These are phyloP conservation scores for Tadarida brasiliensis DNA, from an alignment of 2,797 vertebrate genomes.

Conservation along the genomic window DNA sequence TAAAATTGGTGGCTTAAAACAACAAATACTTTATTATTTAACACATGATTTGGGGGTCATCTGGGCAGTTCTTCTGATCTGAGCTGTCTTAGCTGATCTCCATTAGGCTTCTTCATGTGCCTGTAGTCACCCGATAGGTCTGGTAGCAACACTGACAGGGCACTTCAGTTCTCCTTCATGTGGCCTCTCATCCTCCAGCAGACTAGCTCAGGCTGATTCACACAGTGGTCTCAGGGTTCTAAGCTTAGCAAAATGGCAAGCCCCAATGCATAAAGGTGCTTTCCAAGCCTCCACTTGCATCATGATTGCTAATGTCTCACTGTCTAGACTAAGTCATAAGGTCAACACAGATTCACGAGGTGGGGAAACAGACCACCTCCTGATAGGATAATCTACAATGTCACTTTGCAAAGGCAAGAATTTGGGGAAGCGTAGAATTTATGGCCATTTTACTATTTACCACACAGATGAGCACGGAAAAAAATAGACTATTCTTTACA, in stretches of 20 bases:
- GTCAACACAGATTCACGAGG: background rate
- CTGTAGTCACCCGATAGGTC: background rate
- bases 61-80: background rate
- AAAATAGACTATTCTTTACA: slow-evolving; percentile 19
- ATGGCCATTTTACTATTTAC: background rate
- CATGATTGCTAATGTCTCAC: background rate
- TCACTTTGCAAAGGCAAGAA: slow-evolving; percentile 9
- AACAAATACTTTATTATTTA: background rate
- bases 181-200: background rate
- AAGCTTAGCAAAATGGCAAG: background rate
- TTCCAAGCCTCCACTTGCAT: background rate
- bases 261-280: background rate
- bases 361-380: background rate
- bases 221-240: background rate
- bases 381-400: background rate
- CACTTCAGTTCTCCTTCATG: background rate
- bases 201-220: background rate
- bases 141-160: background rate
- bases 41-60: background rate
- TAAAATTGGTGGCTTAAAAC: background rate
- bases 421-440: slow-evolving; percentile 18
- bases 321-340: background rate
- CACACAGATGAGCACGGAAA: background rate
- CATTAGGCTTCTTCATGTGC: background rate
- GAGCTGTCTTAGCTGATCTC: background rate